These are phyloP conservation scores for Pararge aegeria DNA, from an alignment of 1,140 invertebrate genomes.

Conservation along the genomic window DNA sequence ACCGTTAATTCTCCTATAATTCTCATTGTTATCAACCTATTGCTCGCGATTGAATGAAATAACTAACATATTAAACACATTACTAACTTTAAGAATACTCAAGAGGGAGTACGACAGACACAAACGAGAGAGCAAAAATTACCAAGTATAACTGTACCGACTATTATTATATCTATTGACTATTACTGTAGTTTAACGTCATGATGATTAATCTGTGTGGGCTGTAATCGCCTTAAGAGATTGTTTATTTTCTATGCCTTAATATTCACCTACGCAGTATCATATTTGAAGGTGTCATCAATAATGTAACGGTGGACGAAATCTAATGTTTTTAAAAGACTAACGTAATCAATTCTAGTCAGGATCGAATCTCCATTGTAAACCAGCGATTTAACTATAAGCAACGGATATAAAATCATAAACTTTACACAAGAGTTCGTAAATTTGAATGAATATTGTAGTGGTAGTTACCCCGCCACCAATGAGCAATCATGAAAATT, in stretches of 20 bases:
- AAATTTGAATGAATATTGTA: no score
- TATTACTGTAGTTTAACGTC: not conserved
- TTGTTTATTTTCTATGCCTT: slow-evolving; percentile 6
- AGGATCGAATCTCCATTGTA: no score
- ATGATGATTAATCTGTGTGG: slow-evolving; percentile 8
- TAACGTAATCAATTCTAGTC: no score
- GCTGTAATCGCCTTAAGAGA: slow-evolving; percentile 18
- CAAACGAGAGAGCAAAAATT: not conserved
- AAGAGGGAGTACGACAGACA: slow-evolving; percentile 6
- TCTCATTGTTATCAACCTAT: not conserved
- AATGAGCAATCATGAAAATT: no score
- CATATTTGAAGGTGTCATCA: not conserved
- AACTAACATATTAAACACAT: not conserved
- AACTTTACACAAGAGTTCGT: no score
- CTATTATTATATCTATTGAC: not conserved
- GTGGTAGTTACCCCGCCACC: no score
- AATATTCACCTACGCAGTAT: slow-evolving; percentile 10
- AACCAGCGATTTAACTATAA: no score
- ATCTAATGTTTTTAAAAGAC: no score
- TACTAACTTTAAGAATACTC: not conserved
- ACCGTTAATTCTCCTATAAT: not conserved
- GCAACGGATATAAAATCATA: no score
- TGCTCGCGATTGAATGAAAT: not conserved
- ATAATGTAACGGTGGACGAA: not conserved
- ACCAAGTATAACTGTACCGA: not conserved